Evolutionary conservation across 2,797 vertebrate genomes (phyloP).

Genomic region (Cephalopachus bancanus): DNA sequence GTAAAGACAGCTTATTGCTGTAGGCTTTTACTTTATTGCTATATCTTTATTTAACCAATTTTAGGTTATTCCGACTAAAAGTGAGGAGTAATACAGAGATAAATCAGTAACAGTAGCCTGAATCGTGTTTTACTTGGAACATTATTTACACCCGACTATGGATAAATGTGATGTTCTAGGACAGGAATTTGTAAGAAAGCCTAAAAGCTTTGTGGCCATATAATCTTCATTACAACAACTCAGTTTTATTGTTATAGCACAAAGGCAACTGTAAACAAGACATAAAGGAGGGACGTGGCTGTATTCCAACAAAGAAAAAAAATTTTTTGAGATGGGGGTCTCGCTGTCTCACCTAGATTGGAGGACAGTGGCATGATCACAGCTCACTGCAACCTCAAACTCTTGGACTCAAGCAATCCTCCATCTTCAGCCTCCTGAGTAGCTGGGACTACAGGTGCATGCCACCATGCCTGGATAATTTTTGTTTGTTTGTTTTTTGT

Average conservation of each 20-base stretch:
- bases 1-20: background rate
- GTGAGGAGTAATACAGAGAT: background rate
- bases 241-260: background rate
- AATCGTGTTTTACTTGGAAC: slow-evolving; percentile 9
- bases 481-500: background rate
- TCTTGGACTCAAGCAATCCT: background rate
- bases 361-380: background rate
- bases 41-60: slow-evolving; percentile 39
- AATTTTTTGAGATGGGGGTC: background rate
- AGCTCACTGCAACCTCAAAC: background rate
- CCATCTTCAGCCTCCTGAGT: background rate
- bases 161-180: background rate
- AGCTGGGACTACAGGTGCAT: background rate
- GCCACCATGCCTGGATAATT: background rate
- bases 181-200: background rate
- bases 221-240: background rate
- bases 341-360: background rate
- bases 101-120: slow-evolving; percentile 9
- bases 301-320: background rate
- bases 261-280: background rate
- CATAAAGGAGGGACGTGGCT: background rate
- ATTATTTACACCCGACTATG: slow-evolving; percentile 14
- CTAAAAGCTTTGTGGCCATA: background rate
- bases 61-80: background rate
- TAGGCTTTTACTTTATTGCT: slow-evolving; percentile 25